These are phyloP conservation scores for Aptenodytes patagonicus DNA, from an alignment of 2,113 vertebrate genomes.

Conservation along the genomic window DNA sequence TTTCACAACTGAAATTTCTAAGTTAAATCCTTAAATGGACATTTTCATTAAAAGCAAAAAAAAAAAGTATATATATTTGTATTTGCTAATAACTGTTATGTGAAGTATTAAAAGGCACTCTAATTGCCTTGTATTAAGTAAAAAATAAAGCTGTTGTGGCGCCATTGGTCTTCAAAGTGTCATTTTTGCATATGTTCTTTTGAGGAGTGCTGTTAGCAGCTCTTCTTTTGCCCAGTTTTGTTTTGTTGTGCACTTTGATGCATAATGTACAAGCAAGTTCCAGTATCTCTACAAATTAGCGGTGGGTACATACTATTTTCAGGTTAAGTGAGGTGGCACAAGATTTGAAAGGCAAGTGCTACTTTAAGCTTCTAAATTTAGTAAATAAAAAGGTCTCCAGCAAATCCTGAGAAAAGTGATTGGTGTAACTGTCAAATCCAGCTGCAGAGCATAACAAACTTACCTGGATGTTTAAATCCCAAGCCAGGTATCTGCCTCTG, in stretches of 20 bases:
- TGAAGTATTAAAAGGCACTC: conserved; percentile 77
- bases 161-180: conserved; percentile 24
- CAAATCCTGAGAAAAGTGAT: neutral
- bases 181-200: neutral
- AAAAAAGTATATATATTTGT: conserved; percentile 69
- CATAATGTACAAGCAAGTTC: neutral
- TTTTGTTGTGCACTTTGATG: neutral
- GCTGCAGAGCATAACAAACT: neutral
- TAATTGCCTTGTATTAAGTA: conserved; percentile 75
- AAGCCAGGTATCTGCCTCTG: neutral
- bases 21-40: conserved; percentile 76
- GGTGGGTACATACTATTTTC: neutral
- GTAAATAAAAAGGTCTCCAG: neutral
- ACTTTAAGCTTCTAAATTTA: neutral
- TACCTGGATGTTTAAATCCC: neutral
- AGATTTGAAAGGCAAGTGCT: neutral
- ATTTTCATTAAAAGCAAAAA: conserved; percentile 79
- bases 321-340: neutral
- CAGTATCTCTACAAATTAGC: neutral
- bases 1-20: conserved; percentile 77
- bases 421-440: neutral
- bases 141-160: conserved; percentile 77
- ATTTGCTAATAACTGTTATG: conserved; percentile 79
- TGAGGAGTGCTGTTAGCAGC: neutral
- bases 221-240: neutral